These are phyloP conservation scores for Rhea americana DNA, from an alignment of 2,113 vertebrate genomes.

Conservation along the genomic window DNA sequence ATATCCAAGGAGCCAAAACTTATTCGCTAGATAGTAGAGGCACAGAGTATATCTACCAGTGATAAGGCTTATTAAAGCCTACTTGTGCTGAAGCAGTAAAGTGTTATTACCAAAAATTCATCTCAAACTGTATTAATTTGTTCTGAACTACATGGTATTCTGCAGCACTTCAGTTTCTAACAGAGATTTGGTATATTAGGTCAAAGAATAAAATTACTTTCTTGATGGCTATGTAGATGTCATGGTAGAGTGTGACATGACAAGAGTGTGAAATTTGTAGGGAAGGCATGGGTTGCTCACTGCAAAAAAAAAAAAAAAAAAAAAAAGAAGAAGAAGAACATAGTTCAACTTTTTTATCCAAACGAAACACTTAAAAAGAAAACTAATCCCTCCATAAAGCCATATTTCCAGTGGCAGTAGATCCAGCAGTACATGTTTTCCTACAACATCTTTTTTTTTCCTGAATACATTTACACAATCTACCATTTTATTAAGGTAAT, in stretches of 20 bases:
- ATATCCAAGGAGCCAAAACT: neutral
- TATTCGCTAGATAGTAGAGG: neutral
- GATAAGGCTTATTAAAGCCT: neutral
- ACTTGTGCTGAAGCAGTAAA: neutral
- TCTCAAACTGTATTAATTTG: neutral
- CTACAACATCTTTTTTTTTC: neutral
- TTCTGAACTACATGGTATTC: neutral
- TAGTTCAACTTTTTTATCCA: neutral
- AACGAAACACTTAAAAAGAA: neutral
- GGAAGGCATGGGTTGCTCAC: neutral
- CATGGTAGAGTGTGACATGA: neutral
- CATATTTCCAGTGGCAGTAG: neutral
- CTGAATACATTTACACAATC: rapidly evolving
- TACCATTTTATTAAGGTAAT: neutral
- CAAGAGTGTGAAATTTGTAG: neutral
- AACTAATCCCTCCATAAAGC: neutral
- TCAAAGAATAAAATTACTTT: neutral
- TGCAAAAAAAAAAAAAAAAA: neutral
- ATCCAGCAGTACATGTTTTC: neutral
- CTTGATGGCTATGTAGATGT: neutral
- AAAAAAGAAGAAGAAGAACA: neutral
- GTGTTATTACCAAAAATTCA: neutral
- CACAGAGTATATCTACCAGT: neutral
- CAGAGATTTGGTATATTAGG: neutral
- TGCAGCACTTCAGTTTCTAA: neutral